A percentile compares a stretch with the other conserved stretches of the same genome.
Evolutionary conservation across 2,888 invertebrate genomes (phyloP).

Genomic region (Agonopterix arenella): DNA sequence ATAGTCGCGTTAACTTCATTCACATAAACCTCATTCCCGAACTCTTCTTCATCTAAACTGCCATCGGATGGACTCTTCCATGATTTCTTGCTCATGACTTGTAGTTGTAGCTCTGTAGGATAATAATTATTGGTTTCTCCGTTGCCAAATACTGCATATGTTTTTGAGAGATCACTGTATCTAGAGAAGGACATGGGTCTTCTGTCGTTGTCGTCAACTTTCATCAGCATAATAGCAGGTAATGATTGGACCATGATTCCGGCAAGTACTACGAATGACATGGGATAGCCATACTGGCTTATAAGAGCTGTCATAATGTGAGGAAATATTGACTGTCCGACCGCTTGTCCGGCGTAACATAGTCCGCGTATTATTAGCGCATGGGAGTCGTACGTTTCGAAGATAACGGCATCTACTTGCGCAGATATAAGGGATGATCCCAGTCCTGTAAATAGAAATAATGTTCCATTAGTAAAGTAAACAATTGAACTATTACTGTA

Average conservation of each 20-base stretch:
- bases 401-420: slow-evolving; percentile 66
- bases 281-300: slow-evolving; percentile 51
- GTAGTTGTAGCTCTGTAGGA: slow-evolving; percentile 56
- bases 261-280: slow-evolving; percentile 50
- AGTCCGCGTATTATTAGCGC: slow-evolving; percentile 51
- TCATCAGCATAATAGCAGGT: slow-evolving; percentile 55
- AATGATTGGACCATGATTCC: slow-evolving; percentile 61
- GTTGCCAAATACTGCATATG: slow-evolving; percentile 55
- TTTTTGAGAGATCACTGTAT: slow-evolving; percentile 55
- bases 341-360: slow-evolving; percentile 61
- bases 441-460: slow-evolving; percentile 44
- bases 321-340: slow-evolving; percentile 62
- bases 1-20: slow-evolving; percentile 41
- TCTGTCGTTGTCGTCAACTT: slow-evolving; percentile 38
- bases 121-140: slow-evolving; percentile 42
- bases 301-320: slow-evolving; percentile 58
- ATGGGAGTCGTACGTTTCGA: slow-evolving; percentile 64
- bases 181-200: slow-evolving; percentile 50
- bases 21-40: slow-evolving; percentile 27
- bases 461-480: background rate
- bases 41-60: slow-evolving; percentile 39
- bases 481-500: too few relatives aligned
- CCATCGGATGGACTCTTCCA: slow-evolving; percentile 71
- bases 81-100: slow-evolving; percentile 58
- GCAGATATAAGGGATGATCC: slow-evolving; percentile 65